Percentiles rank a stretch among this genome's conserved stretches.
phyloP scores from a whole-genome alignment of 2,888 invertebrate genomes.

The Galerucella nymphaeae region DNA sequence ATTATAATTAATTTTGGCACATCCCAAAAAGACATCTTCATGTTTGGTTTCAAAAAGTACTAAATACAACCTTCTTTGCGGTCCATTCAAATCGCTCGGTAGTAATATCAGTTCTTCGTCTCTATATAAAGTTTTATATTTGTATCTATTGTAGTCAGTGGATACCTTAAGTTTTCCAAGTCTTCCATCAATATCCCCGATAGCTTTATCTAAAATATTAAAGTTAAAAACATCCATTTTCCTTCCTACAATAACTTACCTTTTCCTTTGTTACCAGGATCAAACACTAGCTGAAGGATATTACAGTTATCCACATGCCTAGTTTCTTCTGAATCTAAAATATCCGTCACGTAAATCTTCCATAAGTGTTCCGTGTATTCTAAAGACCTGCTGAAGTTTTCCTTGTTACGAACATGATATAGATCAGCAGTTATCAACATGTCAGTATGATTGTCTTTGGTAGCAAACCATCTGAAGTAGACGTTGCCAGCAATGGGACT shows the following conservation, averaged over 20 bases:
- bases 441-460: conserved; percentile 72
- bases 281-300: conserved; percentile 84
- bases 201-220: conserved; percentile 68
- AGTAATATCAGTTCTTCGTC: conserved; percentile 79
- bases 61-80: conserved; percentile 81
- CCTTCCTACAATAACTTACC: conserved; percentile 52
- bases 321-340: conserved; percentile 80
- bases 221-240: not conserved
- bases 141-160: conserved; percentile 69
- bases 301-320: conserved; percentile 83
- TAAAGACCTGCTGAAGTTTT: conserved; percentile 65
- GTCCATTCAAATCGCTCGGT: conserved; percentile 79
- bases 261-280: conserved; percentile 77
- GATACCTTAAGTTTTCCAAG: conserved; percentile 82
- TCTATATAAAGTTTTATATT: conserved; percentile 71
- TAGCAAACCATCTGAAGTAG: conserved; percentile 77
- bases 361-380: conserved; percentile 82
- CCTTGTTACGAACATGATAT: conserved; percentile 72
- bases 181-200: conserved; percentile 83
- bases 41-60: conserved; percentile 84
- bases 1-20: conserved; percentile 81
- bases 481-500: conserved; percentile 82
- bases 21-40: conserved; percentile 81
- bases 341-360: conserved; percentile 91
- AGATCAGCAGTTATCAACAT: conserved; percentile 83